A percentile compares a stretch with the other conserved stretches of the same genome.
Evolutionary conservation across 2,113 vertebrate species (phyloP).

Genomic region (Tricholaema leucomelas): DNA sequence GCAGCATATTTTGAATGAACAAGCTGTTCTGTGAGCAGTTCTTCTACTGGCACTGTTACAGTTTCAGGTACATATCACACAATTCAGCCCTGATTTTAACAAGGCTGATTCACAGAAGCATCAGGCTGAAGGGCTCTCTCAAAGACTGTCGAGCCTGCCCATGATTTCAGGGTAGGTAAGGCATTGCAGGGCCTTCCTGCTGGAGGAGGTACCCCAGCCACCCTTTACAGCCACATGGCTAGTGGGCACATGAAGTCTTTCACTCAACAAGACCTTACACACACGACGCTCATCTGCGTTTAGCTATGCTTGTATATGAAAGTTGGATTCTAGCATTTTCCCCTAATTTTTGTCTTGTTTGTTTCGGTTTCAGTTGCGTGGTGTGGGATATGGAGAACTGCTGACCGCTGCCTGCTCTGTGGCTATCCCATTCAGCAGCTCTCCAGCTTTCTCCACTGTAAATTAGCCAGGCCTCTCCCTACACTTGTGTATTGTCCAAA

Average conservation of each 20-base stretch:
- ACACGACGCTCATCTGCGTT: not conserved
- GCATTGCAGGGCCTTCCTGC: not conserved
- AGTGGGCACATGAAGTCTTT: not conserved
- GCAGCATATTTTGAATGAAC: not conserved
- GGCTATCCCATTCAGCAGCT: not conserved
- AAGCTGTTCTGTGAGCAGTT: not conserved
- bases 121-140: not conserved
- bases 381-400: not conserved
- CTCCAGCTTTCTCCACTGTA: not conserved
- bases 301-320: not conserved
- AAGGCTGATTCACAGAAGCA: not conserved
- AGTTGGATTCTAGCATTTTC: not conserved
- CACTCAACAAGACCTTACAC: not conserved
- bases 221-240: not conserved
- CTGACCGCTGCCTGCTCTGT: not conserved
- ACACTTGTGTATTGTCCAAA: not conserved
- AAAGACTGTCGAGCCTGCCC: not conserved
- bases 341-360: not conserved
- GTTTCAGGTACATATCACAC: not conserved
- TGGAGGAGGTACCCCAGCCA: not conserved
- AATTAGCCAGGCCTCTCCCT: not conserved
- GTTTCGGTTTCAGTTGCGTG: not conserved
- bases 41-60: not conserved
- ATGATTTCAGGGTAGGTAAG: not conserved
- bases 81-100: not conserved